Conservation (phyloP, 2,113 vertebrate species). For the Hypanus sabinus region DNA sequence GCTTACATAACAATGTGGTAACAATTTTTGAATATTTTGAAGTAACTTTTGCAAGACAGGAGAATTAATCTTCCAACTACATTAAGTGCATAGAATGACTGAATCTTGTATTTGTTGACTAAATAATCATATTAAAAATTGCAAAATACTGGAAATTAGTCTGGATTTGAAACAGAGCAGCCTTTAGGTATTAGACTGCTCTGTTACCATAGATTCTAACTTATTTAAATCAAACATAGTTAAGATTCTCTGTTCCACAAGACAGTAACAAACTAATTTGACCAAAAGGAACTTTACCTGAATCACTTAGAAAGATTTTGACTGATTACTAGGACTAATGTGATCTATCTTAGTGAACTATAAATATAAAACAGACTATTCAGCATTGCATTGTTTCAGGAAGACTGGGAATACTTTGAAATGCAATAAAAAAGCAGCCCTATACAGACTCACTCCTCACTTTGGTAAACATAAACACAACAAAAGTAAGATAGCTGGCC, state of each 20-base stretch:
- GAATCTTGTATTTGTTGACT: neutral
- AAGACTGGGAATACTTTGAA: neutral
- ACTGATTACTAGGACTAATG: neutral
- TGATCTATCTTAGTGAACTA: neutral
- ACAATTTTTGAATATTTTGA: neutral
- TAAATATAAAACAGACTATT: neutral
- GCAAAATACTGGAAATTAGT: no score
- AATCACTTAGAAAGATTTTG: neutral
- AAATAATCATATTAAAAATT: neutral
- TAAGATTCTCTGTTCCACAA: neutral
- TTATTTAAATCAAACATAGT: conserved; percentile 1
- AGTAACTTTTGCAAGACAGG: neutral
- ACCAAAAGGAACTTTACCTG: neutral
- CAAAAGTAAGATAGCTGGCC: neutral
- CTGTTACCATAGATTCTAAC: neutral
- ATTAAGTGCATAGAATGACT: neutral
- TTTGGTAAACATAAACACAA: neutral
- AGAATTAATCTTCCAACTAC: neutral
- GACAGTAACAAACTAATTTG: neutral
- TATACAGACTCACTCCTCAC: neutral
- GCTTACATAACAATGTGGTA: neutral
- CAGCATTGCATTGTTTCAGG: neutral
- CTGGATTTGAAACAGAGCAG: no score
- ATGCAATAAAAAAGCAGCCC: neutral
- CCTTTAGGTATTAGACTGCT: neutral